A percentile compares a stretch with the other conserved stretches of the same genome.
Evolutionary conservation across 2,113 vertebrate genomes (phyloP).

Genomic region (Gasterosteus nipponicus): DNA sequence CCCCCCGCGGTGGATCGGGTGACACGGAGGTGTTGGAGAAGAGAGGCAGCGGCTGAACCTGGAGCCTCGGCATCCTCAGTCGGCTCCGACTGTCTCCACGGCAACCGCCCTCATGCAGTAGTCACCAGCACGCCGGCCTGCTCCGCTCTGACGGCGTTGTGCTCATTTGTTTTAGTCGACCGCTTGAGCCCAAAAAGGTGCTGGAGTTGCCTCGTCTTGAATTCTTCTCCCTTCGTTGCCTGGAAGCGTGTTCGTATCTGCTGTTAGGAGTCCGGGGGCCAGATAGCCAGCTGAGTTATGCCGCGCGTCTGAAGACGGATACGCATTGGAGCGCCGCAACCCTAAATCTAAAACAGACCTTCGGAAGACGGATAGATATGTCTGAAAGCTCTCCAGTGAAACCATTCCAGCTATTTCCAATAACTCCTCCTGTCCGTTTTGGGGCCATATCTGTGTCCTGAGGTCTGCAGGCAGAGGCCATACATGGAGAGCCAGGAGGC

Average conservation of each 20-base stretch:
- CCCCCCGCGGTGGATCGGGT: no score
- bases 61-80: slow-evolving; percentile 53
- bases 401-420: slow-evolving; percentile 66
- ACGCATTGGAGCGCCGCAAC: slow-evolving; percentile 24
- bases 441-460: slow-evolving; percentile 51
- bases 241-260: slow-evolving; percentile 1
- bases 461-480: slow-evolving; percentile 63
- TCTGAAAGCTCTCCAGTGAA: slow-evolving; percentile 55
- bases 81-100: slow-evolving; percentile 7
- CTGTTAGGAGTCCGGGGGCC: slow-evolving; percentile 13
- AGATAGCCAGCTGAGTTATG: slow-evolving; percentile 37
- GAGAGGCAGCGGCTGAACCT: slow-evolving; percentile 27
- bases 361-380: slow-evolving; percentile 59
- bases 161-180: neutral
- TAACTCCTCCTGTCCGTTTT: slow-evolving; percentile 55
- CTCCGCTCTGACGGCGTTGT: no score
- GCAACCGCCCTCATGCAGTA: no score
- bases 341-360: slow-evolving; percentile 64
- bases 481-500: slow-evolving; percentile 64
- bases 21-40: no score
- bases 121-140: neutral
- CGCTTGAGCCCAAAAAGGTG: neutral
- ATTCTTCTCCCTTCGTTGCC: neutral
- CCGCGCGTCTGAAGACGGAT: slow-evolving; percentile 32
- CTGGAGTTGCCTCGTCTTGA: neutral